A percentile compares a stretch with the other conserved stretches of the same genome.
phyloP scores from a whole-genome alignment of 1,140 invertebrate genomes.

The Cardiocondyla obscurior region DNA sequence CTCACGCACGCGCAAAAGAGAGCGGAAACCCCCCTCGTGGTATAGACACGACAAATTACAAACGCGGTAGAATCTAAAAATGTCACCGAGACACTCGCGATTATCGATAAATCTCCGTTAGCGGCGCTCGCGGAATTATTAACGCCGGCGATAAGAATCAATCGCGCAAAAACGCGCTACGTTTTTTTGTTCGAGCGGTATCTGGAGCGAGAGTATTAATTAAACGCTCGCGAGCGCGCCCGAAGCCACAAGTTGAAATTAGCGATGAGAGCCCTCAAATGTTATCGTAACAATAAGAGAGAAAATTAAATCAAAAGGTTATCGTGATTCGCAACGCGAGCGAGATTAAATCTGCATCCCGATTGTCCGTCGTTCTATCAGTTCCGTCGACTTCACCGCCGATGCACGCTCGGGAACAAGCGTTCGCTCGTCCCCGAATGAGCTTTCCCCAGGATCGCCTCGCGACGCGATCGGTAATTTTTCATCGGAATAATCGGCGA shows the following conservation, averaged over 20 bases:
- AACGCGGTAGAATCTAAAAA: background rate
- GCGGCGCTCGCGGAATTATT: background rate
- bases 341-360: background rate
- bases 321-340: background rate
- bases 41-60: background rate
- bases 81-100: background rate
- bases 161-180: background rate
- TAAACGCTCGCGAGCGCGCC: background rate
- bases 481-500: background rate
- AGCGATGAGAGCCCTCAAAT: background rate
- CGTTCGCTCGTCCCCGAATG: background rate
- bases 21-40: conserved; percentile 48
- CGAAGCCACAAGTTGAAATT: background rate
- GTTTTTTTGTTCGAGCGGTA: background rate
- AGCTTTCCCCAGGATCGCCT: background rate
- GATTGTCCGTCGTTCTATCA: background rate
- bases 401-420: background rate
- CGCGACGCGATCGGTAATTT: background rate
- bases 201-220: background rate
- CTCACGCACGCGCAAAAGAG: conserved; percentile 56
- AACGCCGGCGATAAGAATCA: background rate
- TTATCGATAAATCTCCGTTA: background rate
- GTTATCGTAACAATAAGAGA: background rate
- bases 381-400: background rate
- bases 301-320: conserved; percentile 14